Conservation (phyloP, 2,888 invertebrate species). For the Dastarcus helophoroides region DNA sequence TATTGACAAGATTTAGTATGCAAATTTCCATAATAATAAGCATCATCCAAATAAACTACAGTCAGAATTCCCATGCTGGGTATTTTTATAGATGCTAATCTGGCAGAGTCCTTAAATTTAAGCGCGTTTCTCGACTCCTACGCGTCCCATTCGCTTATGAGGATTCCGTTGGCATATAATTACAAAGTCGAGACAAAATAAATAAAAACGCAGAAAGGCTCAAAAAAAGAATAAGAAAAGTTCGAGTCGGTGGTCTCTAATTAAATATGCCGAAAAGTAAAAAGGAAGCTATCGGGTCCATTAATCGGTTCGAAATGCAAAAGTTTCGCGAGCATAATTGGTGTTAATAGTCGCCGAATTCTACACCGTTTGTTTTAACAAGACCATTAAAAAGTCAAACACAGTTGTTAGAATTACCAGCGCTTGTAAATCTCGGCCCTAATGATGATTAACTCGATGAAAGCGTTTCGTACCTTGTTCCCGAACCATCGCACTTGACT, state of each 20-base stretch:
- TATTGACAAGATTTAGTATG: no score
- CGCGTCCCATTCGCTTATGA: slow-evolving; percentile 3
- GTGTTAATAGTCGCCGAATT: slow-evolving; percentile 10
- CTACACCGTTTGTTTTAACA: slow-evolving; percentile 9
- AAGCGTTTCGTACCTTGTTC: no score
- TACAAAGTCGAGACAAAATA: slow-evolving; percentile 17
- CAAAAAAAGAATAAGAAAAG: slow-evolving; percentile 18
- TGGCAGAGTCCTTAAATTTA: no score
- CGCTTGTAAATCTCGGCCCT: no score
- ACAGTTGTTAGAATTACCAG: no score
- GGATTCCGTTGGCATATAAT: slow-evolving; percentile 15
- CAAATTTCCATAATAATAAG: no score
- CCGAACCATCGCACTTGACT: no score
- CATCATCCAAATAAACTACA: no score
- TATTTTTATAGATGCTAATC: no score
- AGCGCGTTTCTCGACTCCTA: slow-evolving; percentile 6
- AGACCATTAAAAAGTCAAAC: not conserved
- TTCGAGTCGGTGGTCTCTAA: slow-evolving; percentile 15
- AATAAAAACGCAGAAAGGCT: slow-evolving; percentile 15
- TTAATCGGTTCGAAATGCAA: slow-evolving; percentile 10
- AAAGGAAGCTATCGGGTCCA: slow-evolving; percentile 7
- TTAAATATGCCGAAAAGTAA: slow-evolving; percentile 17
- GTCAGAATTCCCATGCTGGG: no score
- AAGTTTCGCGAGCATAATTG: slow-evolving; percentile 10
- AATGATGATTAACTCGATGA: no score